A percentile compares a stretch with the other conserved stretches of the same genome.
Conservation (phyloP, 2,797 vertebrate species). For the Chelon labrosus region DNA sequence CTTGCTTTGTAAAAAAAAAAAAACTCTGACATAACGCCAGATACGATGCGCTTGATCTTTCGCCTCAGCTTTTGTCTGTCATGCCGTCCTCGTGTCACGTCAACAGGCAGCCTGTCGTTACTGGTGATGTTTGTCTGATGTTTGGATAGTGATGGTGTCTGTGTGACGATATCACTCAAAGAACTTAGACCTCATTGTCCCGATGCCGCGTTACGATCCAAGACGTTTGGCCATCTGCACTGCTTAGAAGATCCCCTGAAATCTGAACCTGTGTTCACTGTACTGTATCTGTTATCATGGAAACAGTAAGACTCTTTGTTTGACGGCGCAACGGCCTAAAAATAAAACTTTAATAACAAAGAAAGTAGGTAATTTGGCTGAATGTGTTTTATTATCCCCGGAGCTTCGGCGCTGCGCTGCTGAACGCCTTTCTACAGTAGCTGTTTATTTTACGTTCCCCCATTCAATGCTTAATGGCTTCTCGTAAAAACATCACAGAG, state of each 20-base stretch:
- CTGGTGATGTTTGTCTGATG: background rate
- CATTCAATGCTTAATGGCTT: background rate
- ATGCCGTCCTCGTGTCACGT: constrained; percentile 1
- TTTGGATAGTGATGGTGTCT: background rate
- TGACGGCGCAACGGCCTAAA: background rate
- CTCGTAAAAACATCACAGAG: background rate
- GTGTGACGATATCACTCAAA: background rate
- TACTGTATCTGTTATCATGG: background rate
- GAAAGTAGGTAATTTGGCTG: background rate
- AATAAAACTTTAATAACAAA: background rate
- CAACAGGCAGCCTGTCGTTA: background rate
- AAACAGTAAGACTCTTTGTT: background rate
- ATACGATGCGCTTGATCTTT: constrained; percentile 30
- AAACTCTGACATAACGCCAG: background rate
- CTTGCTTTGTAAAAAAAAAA: background rate
- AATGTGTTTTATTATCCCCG: background rate
- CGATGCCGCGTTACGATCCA: background rate
- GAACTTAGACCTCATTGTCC: background rate
- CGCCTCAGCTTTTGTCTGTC: background rate
- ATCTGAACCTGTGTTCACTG: background rate
- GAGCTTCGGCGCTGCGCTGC: background rate
- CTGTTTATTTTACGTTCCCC: background rate
- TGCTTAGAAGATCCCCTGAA: background rate
- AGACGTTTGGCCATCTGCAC: background rate
- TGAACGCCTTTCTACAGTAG: background rate